Percentiles rank a stretch among this genome's conserved stretches.
phyloP scores from a whole-genome alignment of 2,888 invertebrate species.

The Chorisops tibialis region DNA sequence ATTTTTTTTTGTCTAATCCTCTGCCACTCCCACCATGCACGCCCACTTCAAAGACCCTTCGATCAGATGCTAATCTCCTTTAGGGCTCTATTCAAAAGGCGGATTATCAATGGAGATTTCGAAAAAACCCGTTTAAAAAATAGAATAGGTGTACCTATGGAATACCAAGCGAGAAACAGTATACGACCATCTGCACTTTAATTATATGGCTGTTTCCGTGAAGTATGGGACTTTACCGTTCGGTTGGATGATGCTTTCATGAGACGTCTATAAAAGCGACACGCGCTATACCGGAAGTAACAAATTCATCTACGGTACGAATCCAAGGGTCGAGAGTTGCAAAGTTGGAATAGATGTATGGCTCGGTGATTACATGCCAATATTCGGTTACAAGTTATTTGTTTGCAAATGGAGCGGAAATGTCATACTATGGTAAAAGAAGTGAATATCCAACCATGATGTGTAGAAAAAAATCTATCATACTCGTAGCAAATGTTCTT shows the following conservation, averaged over 20 bases:
- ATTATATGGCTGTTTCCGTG: slow-evolving; percentile 32
- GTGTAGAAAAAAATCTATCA: no score
- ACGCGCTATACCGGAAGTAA: slow-evolving; percentile 32
- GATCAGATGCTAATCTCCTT: slow-evolving; percentile 31
- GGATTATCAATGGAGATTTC: slow-evolving; percentile 14
- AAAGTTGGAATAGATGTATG: no score
- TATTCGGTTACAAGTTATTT: no score
- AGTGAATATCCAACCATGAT: no score
- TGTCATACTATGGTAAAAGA: no score
- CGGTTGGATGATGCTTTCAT: slow-evolving; percentile 16
- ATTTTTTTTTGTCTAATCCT: slow-evolving; percentile 30
- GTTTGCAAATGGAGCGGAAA: no score
- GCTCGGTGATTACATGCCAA: no score
- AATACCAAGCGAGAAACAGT: background rate
- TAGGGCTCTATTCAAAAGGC: slow-evolving; percentile 4
- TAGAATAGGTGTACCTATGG: background rate
- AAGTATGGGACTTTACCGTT: slow-evolving; percentile 20
- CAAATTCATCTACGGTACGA: slow-evolving; percentile 21
- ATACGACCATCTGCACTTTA: slow-evolving; percentile 32
- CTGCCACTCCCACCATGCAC: slow-evolving; percentile 31
- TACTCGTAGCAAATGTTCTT: no score
- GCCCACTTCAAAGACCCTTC: slow-evolving; percentile 28
- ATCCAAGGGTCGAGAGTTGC: no score
- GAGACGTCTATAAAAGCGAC: slow-evolving; percentile 15
- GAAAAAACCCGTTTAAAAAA: slow-evolving; percentile 3